Conservation (phyloP, 2,888 invertebrate genomes). For the Clunio marinus region DNA sequence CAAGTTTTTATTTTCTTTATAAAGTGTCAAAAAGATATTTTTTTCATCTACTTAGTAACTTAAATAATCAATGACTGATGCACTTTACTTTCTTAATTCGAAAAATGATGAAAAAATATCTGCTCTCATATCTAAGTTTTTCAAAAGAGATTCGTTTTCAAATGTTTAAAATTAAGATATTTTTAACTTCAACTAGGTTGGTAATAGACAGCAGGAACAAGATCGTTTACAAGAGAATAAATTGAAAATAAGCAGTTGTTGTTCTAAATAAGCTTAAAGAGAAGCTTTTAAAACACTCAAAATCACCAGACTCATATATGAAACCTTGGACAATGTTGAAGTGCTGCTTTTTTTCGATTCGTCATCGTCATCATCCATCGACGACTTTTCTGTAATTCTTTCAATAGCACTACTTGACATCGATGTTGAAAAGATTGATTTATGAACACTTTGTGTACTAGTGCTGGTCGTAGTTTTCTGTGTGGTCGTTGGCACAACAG, state of each 20-base stretch:
- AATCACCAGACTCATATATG: not conserved
- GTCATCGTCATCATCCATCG: not conserved
- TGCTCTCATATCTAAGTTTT: too few species aligned
- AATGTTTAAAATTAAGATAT: not conserved
- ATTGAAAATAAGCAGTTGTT: not conserved
- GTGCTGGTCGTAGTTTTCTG: conserved; percentile 59
- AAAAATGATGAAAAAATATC: too few species aligned
- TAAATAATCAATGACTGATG: not conserved
- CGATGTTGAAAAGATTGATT: conserved; percentile 30
- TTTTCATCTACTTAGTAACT: too few species aligned
- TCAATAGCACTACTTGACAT: conserved; percentile 3
- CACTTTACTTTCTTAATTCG: too few species aligned
- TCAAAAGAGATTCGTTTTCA: not conserved
- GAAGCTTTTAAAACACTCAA: not conserved
- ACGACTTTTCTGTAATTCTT: conserved; percentile 1
- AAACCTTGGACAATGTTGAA: not conserved
- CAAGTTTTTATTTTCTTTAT: not conserved
- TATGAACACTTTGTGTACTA: conserved; percentile 50
- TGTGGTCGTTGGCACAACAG: conserved; percentile 72
- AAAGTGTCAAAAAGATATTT: too few species aligned
- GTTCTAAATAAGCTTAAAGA: not conserved
- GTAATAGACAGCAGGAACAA: too few species aligned
- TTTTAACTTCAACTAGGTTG: not conserved
- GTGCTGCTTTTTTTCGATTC: not conserved
- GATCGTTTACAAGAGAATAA: not conserved